Evolutionary conservation across 2,797 vertebrate species (phyloP).

Genomic region (Taenioides sp.): DNA sequence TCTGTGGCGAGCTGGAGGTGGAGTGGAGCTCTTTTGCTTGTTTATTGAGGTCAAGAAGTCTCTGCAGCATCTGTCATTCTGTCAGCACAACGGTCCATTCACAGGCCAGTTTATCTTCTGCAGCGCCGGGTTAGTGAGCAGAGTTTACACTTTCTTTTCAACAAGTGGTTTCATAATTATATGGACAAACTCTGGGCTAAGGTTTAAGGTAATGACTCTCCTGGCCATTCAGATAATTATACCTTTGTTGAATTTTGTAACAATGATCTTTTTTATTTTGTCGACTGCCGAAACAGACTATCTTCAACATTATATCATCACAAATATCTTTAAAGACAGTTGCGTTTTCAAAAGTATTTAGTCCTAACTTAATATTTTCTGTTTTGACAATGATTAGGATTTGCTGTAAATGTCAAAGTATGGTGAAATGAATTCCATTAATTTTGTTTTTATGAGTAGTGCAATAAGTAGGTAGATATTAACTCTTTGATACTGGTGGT

Average conservation of each 20-base stretch:
- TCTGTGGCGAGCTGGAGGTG: slow-evolving; percentile 18
- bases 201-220: background rate
- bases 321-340: too few species aligned
- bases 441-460: too few species aligned
- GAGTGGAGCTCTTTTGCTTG: slow-evolving; percentile 26
- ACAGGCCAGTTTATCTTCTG: slow-evolving; percentile 30
- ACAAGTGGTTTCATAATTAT: background rate
- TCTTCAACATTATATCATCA: too few species aligned
- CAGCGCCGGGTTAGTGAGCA: slow-evolving; percentile 12
- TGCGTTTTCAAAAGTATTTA: background rate
- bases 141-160: slow-evolving; percentile 10
- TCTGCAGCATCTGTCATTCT: slow-evolving; percentile 67
- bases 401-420: background rate
- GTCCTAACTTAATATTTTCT: background rate
- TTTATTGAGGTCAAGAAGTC: slow-evolving; percentile 51
- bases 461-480: too few species aligned
- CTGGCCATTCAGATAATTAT: background rate
- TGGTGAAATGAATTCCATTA: background rate
- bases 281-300: background rate
- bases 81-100: slow-evolving; percentile 54
- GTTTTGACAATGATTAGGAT: background rate
- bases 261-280: background rate
- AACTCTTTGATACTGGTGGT: too few species aligned
- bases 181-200: background rate
- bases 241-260: slow-evolving; percentile 1